phyloP scores from a whole-genome alignment of 2,888 invertebrate species.

The Chaetogeoica ovagalla region DNA sequence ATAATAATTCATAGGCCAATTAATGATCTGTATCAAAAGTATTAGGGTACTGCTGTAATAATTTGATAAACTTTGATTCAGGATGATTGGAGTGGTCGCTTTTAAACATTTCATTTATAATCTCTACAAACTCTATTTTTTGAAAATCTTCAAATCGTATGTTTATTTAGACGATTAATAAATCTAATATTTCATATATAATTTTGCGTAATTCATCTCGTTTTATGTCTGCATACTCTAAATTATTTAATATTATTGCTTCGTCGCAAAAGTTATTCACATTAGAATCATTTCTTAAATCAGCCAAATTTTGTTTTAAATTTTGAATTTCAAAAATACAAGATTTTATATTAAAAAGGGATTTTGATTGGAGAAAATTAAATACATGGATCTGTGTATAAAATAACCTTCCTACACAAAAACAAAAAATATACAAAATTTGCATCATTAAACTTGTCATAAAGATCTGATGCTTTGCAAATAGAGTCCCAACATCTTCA shows the following conservation, averaged over 20 bases:
- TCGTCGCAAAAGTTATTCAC: conserved; percentile 1
- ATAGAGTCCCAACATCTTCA: conserved; percentile 8
- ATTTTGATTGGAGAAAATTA: conserved; percentile 40
- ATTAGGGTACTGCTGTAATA: conserved; percentile 24
- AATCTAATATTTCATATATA: conserved; percentile 24
- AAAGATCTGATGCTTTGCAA: conserved; percentile 12
- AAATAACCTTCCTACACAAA: conserved; percentile 26
- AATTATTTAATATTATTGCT: background rate
- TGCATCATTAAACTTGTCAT: background rate
- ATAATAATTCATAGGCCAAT: too few relatives aligned
- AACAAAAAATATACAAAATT: conserved; percentile 32
- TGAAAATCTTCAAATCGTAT: conserved; percentile 34
- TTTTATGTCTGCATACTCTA: background rate
- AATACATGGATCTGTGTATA: conserved; percentile 35
- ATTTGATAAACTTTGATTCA: background rate
- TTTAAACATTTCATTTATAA: conserved; percentile 28
- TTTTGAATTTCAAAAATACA: conserved; percentile 12
- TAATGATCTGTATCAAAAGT: conserved; percentile 20
- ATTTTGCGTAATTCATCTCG: background rate
- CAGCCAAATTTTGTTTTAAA: background rate
- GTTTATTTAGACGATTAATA: conserved; percentile 20
- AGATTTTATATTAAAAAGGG: conserved; percentile 1
- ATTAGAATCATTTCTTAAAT: background rate
- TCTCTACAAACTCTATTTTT: conserved; percentile 8
- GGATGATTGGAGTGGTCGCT: conserved; percentile 4